Base-by-base conservation (phyloP, 2,113 vertebrate species). In the Ammodytes dubius region DNA sequence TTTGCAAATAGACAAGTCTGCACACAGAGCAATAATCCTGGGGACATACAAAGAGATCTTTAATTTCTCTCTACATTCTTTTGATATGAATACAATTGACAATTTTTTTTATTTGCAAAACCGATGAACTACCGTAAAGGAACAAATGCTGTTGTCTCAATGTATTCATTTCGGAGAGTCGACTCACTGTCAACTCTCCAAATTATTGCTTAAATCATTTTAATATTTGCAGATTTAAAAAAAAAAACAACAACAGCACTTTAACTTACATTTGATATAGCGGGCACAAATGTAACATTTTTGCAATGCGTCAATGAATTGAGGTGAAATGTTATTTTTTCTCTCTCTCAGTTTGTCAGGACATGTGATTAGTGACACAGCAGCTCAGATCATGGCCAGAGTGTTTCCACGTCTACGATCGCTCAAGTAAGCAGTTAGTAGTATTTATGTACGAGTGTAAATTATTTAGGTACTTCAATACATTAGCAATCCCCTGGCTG, bases 311-410 rank as follows among this genome's bases (percentile, higher is more conserved):
- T 13, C 12, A 7, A 43, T 45, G 2, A 49, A n/a, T 47, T 45
- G 1, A 40, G 49, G 13, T 43, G 6, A 27, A 8, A 14, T 59
- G 11, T 43, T 17, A 1, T 61, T 37, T 65, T 53, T 42, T 61
- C 1, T 69, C 14, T 78, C 53, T 60, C 11, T 2, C 74, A 97
- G 97, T 63, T 89, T 97, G 11, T 96, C 96, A 6, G 91, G 93
- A 82, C 93, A 94, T 79, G 52, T 88, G 1, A 85, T 96, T 7
- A 57, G 63, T 37, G 89, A 93, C 19, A 49, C 72, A 3, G 93
- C 78, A 27, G 81, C 91, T 50, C 13, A 50, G 64, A 56, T 5
- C 5, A 54, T 97, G 52, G 56, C 85, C 50, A 19, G 1, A 5
- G 46, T 88, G 37, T 87, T 94, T 27, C 71, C 73, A 15, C 27